These are phyloP conservation scores for Colistium nudipinnis DNA, from an alignment of 2,113 vertebrate species.

Conservation along the genomic window DNA sequence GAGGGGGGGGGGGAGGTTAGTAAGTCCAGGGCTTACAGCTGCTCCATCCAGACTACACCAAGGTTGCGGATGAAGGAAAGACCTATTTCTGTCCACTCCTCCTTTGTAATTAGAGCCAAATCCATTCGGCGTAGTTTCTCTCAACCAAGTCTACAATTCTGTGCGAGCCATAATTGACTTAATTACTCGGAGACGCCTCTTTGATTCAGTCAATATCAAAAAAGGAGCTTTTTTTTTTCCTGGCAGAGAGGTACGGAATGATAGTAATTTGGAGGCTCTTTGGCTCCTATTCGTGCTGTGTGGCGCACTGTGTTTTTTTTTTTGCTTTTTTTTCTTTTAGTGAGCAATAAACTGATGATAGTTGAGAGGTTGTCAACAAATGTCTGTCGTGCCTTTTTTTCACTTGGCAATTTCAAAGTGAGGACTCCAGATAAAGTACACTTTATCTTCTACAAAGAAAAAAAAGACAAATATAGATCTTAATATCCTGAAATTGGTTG, in stretches of 20 bases:
- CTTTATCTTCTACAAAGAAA: constrained; percentile 37
- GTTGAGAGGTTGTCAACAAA: constrained; percentile 61
- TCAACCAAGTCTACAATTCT: constrained; percentile 63
- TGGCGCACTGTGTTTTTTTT: background rate
- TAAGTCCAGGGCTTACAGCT: constrained; percentile 69
- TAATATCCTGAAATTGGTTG: constrained; percentile 13
- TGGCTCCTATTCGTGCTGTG: constrained; percentile 36
- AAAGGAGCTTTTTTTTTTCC: constrained; percentile 64
- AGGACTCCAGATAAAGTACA: constrained; percentile 36
- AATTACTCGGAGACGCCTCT: constrained; percentile 69
- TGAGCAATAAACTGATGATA: constrained; percentile 61
- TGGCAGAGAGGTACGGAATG: constrained; percentile 58
- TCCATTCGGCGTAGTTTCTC: constrained; percentile 56
- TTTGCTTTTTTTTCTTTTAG: background rate
- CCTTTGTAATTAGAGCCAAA: constrained; percentile 73
- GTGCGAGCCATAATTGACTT: constrained; percentile 68
- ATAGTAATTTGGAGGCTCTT: constrained; percentile 65
- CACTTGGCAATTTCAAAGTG: constrained; percentile 42
- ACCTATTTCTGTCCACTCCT: constrained; percentile 66
- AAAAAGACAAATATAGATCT: constrained; percentile 56
- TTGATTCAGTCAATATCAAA: constrained; percentile 70
- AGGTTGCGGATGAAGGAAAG: constrained; percentile 65
- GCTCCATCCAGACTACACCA: constrained; percentile 53
- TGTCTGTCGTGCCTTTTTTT: constrained; percentile 49
- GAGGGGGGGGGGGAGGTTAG: constrained; percentile 51